Base-by-base conservation (phyloP, 2,797 vertebrate genomes). In the Chelon auratus region DNA sequence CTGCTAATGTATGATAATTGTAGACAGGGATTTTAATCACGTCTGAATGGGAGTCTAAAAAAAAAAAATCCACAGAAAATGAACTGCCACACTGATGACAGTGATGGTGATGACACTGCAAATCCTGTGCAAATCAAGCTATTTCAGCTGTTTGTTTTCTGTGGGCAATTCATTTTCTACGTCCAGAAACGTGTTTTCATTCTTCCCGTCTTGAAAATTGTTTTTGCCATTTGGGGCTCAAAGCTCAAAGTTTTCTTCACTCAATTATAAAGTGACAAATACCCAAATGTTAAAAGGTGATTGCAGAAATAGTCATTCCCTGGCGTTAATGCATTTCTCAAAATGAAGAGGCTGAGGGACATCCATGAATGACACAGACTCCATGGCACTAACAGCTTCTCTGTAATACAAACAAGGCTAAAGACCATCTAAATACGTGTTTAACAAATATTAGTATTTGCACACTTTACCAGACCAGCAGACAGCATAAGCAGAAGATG, bases 91-190 rank as follows among this genome's bases (percentile, higher is more conserved):
- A 3, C 62, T 62, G 18, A 0, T 33, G 30, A 33, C 30, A 33
- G 30, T 33, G 30, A 33, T 45, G 6, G 17, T n/a, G 61, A 68
- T 58, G 70, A 80, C 77, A 9, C 51, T 9, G 18, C 2, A 84
- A 87, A 89, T 85, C 80, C 72, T 50, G 15, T 37, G 11, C 47
- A 81, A 83, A 89, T 83, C 75, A 60, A 80, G 45, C 36, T 26
- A 20, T 72, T 82, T 78, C 72, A 74, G 58, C 52, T 45, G 26
- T 72, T 82, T 82, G 59, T 68, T 68, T 58, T 65, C n/a, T 0
- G 4, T 1, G 0, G 11, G 37, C 43, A 26, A 18, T 76, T 71
- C 47, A 17, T 68, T 75, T 58, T 30, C 14, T 47, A 26, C 3
- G 5, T 63, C 51, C 57, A 22, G 30, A 74, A 68, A 58, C 40